A percentile compares a stretch with the other conserved stretches of the same genome.
Evolutionary conservation across 1,140 invertebrate species (phyloP).

Genomic region (Reticulitermes speratus): DNA sequence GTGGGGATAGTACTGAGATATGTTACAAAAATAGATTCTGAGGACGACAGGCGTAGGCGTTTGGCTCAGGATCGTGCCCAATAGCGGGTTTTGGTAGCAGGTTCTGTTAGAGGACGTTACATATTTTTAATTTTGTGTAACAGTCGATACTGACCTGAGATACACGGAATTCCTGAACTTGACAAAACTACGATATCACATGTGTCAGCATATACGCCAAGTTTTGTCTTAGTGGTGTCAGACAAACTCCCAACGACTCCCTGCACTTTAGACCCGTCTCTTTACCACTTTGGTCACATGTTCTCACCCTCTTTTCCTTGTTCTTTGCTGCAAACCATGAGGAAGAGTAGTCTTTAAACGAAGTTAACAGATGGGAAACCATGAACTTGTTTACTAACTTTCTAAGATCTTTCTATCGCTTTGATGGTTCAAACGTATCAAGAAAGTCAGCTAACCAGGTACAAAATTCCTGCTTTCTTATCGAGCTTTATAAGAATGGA

Average conservation of each 20-base stretch:
- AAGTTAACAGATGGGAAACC: constrained; percentile 8
- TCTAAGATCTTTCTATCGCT: neutral
- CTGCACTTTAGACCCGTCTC: neutral
- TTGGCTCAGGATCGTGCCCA: too few relatives aligned
- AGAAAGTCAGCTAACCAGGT: neutral
- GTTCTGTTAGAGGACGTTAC: too few relatives aligned
- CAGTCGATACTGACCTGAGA: too few relatives aligned
- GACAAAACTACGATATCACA: too few relatives aligned
- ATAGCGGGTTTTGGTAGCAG: too few relatives aligned
- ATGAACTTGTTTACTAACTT: neutral
- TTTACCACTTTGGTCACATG: neutral
- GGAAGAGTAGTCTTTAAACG: neutral
- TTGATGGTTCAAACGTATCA: neutral
- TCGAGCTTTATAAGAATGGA: neutral
- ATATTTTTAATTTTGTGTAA: too few relatives aligned
- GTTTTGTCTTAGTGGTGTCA: too few relatives aligned
- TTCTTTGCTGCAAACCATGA: neutral
- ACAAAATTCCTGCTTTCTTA: neutral
- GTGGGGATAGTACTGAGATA: too few relatives aligned
- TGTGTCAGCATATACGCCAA: too few relatives aligned
- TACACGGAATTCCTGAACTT: too few relatives aligned
- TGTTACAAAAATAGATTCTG: too few relatives aligned
- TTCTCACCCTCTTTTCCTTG: neutral
- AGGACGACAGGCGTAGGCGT: too few relatives aligned
- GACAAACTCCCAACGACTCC: neutral